Evolutionary conservation across 2,113 vertebrate genomes (phyloP), one percentile per base, ranked within the genome.

Genomic region (cattle (Bos taurus)): DNA sequence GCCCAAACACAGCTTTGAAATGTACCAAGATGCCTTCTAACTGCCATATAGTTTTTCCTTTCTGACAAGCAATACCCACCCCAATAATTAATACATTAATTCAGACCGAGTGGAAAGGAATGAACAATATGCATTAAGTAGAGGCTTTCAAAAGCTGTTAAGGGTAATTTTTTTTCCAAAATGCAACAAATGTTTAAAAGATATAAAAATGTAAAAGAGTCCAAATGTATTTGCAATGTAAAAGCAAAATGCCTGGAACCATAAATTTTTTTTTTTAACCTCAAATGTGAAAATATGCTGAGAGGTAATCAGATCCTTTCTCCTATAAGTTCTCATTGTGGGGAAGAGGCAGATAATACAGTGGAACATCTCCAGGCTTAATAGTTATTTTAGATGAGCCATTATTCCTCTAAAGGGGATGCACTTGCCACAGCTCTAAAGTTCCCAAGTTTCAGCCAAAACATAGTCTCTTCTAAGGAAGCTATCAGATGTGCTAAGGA

Each of bases 281-380:
- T 92, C 77, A 96, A 97, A 30, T 83, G 80, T 97, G 43, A 87
- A 95, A 74, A 87, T 86, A 77, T 30, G 15, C 28, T 92, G 6
- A 92, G 21, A 93, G 30, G 9, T 64, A 71, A 52, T 80, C 16
- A 84, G 30, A 40, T 54, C 6, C n/a, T 97, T 92, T 84, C 7
- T 28, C 46, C 57, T 95, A 48, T 52, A 93, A 83, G 15, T 26
- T 91, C 25, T 56, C 40, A 50, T 83, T 52, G 40, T 87, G 26
- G 40, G 30, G 2, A 94, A 26, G 80, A 78, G 3, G 10, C 54
- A 5, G 56, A 81, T 54, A 80, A 80, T n/a, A 11, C 57, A 62
- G 12, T 71, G 36, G 52, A 92, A 95, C 86, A 50, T 78, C 83
- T 67, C 7, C 11, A 96, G 54, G 60, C 8, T 83, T 96, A 93